Evolutionary conservation across 1,140 invertebrate species (phyloP).

Genomic region (Magallana angulata): DNA sequence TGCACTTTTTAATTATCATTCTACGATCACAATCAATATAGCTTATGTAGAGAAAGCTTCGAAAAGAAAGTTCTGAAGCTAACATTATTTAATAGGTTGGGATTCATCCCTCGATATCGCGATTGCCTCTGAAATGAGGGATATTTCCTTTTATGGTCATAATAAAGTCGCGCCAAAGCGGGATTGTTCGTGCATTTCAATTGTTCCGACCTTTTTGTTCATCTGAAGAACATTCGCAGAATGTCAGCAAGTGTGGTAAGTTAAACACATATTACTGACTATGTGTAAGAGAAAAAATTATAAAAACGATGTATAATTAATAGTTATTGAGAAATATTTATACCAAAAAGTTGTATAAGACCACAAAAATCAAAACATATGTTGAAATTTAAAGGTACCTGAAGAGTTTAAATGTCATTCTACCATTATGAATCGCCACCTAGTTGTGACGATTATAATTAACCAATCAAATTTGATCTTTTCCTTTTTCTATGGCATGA

Average conservation of each 20-base stretch:
- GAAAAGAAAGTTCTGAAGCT: no score
- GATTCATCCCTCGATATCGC: not conserved
- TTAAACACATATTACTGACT: not conserved
- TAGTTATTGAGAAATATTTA: not conserved
- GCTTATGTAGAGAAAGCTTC: no score
- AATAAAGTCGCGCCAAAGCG: not conserved
- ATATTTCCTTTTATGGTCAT: not conserved
- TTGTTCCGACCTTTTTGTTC: not conserved
- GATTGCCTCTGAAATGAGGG: not conserved
- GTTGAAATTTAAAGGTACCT: not conserved
- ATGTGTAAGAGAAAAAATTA: not conserved
- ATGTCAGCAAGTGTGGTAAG: not conserved
- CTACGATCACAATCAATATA: no score
- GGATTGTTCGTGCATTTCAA: not conserved
- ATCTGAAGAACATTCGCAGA: not conserved
- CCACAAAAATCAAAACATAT: not conserved
- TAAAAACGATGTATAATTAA: not conserved
- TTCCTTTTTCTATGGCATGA: not conserved
- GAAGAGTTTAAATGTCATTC: not conserved
- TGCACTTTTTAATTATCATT: no score
- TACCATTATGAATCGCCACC: not conserved
- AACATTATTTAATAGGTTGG: not conserved
- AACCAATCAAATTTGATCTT: conserved; percentile 6
- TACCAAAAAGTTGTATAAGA: not conserved
- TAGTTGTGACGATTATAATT: not conserved